A percentile compares a stretch with the other conserved stretches of the same genome.
These are phyloP conservation scores for Drosophila pachea DNA, from an alignment of 1,140 invertebrate genomes.

Conservation along the genomic window DNA sequence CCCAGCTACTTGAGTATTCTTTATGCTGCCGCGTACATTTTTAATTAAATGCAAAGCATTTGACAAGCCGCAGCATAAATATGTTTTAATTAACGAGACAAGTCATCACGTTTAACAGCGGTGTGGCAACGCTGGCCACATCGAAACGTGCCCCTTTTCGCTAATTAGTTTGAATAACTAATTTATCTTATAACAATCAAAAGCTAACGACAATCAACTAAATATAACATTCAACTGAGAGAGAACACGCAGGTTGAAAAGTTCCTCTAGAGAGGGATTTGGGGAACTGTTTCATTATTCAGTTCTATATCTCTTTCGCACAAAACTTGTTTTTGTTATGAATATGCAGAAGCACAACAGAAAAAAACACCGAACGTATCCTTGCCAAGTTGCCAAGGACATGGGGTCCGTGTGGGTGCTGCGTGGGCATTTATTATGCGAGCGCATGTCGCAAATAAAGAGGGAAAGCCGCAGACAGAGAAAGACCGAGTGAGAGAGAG, in stretches of 20 bases:
- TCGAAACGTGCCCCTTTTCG: background rate
- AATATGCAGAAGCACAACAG: constrained; percentile 70
- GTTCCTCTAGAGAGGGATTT: no score
- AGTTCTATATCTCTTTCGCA: no score
- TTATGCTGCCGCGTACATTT: constrained; percentile 48
- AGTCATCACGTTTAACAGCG: constrained; percentile 13
- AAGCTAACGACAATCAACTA: no score
- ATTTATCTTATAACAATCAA: background rate
- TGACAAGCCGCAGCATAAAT: constrained; percentile 46
- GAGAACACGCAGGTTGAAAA: no score
- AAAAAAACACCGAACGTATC: constrained; percentile 55
- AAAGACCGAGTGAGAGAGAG: constrained; percentile 4
- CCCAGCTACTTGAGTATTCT: constrained; percentile 28
- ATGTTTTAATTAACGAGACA: constrained; percentile 36
- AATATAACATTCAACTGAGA: no score
- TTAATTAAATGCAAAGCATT: constrained; percentile 42
- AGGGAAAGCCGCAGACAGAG: background rate
- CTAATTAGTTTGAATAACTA: constrained; percentile 1
- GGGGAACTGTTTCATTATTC: no score
- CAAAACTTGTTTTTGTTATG: constrained; percentile 64
- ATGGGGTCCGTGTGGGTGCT: constrained; percentile 6
- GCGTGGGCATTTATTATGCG: constrained; percentile 35
- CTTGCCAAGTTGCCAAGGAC: constrained; percentile 50
- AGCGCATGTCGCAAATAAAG: constrained; percentile 20
- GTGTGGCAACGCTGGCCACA: constrained; percentile 38